Evolutionary conservation across 2,888 invertebrate genomes (phyloP).

Genomic region (Diarsia brunnea): DNA sequence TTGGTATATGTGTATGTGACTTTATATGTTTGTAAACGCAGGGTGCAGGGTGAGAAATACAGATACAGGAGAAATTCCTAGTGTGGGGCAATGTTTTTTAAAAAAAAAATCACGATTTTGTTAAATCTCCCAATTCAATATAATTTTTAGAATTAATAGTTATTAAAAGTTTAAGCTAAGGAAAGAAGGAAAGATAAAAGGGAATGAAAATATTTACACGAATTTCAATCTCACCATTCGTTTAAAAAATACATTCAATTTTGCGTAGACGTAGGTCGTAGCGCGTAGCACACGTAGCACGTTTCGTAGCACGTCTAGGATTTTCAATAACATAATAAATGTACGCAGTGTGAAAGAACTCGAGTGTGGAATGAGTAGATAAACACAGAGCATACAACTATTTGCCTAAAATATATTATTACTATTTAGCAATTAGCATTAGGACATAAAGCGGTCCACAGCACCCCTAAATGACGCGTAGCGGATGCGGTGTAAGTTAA

Average conservation of each 20-base stretch:
- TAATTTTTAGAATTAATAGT: background rate
- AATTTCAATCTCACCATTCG: background rate
- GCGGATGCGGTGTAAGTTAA: slow-evolving; percentile 90
- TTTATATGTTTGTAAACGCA: too few relatives aligned
- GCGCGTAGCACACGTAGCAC: slow-evolving; percentile 36
- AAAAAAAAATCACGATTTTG: background rate
- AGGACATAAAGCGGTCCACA: slow-evolving; percentile 77
- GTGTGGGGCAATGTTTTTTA: too few relatives aligned
- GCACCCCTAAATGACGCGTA: slow-evolving; percentile 88
- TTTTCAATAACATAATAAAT: background rate
- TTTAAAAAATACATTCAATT: background rate
- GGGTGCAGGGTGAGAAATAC: too few relatives aligned
- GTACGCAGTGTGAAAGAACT: background rate
- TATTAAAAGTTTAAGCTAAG: background rate
- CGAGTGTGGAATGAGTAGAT: background rate
- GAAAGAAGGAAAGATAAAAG: too few relatives aligned
- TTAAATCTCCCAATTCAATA: background rate
- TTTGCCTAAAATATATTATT: slow-evolving; percentile 44
- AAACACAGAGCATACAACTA: background rate
- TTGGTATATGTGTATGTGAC: too few relatives aligned
- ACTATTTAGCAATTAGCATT: slow-evolving; percentile 62
- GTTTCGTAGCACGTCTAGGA: slow-evolving; percentile 18
- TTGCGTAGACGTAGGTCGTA: slow-evolving; percentile 21
- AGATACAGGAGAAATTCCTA: too few relatives aligned
- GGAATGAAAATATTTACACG: background rate